A percentile compares a stretch with the other conserved stretches of the same genome.
Evolutionary conservation across 2,888 invertebrate species (phyloP).

Genomic region (Trichacis sp.): DNA sequence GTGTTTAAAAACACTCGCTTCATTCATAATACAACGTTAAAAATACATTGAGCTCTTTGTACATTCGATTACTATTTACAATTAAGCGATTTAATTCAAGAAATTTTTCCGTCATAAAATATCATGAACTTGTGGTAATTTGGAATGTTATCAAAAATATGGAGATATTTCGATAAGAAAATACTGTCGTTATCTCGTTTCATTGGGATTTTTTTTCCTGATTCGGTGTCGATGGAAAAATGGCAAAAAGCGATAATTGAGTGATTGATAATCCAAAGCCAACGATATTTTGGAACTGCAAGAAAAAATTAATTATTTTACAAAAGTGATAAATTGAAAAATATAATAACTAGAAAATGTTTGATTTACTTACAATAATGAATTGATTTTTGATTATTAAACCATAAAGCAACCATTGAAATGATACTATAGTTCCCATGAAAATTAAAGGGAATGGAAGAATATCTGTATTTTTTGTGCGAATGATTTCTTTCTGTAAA

Average conservation of each 20-base stretch:
- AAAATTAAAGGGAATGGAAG: slow-evolving; percentile 91
- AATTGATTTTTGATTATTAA: slow-evolving; percentile 81
- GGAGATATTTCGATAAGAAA: background rate
- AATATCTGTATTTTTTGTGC: slow-evolving; percentile 84
- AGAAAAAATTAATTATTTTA: slow-evolving; percentile 14
- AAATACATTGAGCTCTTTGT: too few relatives aligned
- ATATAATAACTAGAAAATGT: too few relatives aligned
- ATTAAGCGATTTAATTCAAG: too few relatives aligned
- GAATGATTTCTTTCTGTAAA: slow-evolving; percentile 79
- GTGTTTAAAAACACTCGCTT: too few relatives aligned
- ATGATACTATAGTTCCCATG: slow-evolving; percentile 82
- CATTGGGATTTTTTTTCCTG: slow-evolving; percentile 28
- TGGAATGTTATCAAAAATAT: background rate
- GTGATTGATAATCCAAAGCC: slow-evolving; percentile 73
- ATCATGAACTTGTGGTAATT: background rate
- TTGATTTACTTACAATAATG: slow-evolving; percentile 80
- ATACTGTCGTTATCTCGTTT: background rate
- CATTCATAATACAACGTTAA: too few relatives aligned
- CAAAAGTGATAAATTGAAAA: too few relatives aligned
- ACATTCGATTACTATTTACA: too few relatives aligned
- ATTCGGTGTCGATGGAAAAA: slow-evolving; percentile 73
- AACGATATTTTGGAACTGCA: slow-evolving; percentile 80
- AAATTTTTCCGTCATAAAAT: background rate
- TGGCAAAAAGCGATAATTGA: slow-evolving; percentile 78
- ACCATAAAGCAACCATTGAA: slow-evolving; percentile 86